Evolutionary conservation across 1,140 invertebrate species (phyloP), one percentile per base, ranked within the genome.

Genomic region (Mizuhopecten yessoensis): DNA sequence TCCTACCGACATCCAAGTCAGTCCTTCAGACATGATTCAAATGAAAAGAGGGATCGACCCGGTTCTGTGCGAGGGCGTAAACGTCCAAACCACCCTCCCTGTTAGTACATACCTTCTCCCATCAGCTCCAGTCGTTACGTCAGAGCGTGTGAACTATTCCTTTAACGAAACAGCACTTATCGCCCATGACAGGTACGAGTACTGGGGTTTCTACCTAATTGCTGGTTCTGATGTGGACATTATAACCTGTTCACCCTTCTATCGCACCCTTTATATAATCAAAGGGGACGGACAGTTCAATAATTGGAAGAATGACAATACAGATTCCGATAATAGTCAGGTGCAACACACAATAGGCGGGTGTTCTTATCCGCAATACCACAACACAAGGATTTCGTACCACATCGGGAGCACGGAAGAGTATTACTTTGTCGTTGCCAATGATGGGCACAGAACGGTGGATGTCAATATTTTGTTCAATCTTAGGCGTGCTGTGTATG

Each of bases 191-290:
- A 86, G 7, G 33, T 90, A 90, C 29, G 89, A 90, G 75, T 90
- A 86, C 86, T 90, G 89, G 89, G 75, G 75, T 0, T 90, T 90
- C 23, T 90, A 90, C 42, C 89, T 90, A 0, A 34, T 90, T 3
- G 86, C 57, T 36, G 75, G 75, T 7, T 90, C 89, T 29, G 86
- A 86, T 5, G 34, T 90, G 13, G 23, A 23, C 23, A 33, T 90
- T 34, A 9, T 29, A 9, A 86, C 49, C 34, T 90, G 89, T 86
- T 5, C 39, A 29, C 3, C 5, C 23, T 75, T 5, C 57, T 75
- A 29, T n/a, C 23, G 57, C 5, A 17, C 9, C 23, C 2, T 75
- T 5, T 75, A 75, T 29, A 75, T 75, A n/a, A 17, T 75, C 57
- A 75, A 75, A 75, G 57, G 57, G 17, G 17, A 75, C 2, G 23